Percentiles rank a stretch among this genome's conserved stretches.
Conservation (phyloP, 2,888 invertebrate species). For the Xestia rhomboidea region DNA sequence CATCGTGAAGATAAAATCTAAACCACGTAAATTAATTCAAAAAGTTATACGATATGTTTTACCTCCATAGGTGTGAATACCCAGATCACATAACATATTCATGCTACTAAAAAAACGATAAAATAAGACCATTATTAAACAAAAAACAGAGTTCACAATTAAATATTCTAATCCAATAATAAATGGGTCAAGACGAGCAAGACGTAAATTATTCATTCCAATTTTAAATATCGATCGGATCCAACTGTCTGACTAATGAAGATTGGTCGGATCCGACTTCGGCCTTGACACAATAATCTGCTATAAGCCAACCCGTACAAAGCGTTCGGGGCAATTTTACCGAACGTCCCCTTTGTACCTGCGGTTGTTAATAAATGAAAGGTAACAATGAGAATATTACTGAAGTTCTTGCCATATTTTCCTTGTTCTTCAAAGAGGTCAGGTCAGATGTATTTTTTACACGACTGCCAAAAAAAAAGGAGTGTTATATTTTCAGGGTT, state of each 20-base stretch:
- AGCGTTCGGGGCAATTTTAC: constrained; percentile 3
- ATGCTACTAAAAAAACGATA: too few relatives aligned
- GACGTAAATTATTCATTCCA: constrained; percentile 39
- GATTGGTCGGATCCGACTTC: constrained; percentile 20
- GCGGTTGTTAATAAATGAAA: constrained; percentile 6
- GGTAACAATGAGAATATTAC: constrained; percentile 17
- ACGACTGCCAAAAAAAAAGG: too few relatives aligned
- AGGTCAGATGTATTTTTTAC: neutral
- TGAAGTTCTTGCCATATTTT: neutral
- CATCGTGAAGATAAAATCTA: constrained; percentile 6
- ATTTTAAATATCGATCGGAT: constrained; percentile 47
- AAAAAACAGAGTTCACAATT: constrained; percentile 11
- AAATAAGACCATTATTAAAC: too few relatives aligned
- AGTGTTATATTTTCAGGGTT: too few relatives aligned
- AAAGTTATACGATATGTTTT: neutral
- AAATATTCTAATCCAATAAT: constrained; percentile 31
- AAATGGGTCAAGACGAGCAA: constrained; percentile 46
- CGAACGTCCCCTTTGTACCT: neutral
- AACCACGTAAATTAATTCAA: constrained; percentile 21
- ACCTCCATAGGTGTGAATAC: neutral
- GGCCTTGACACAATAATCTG: constrained; percentile 32
- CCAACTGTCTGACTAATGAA: constrained; percentile 39
- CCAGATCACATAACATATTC: neutral
- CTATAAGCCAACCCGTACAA: constrained; percentile 11
- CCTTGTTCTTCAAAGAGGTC: neutral